A percentile compares a stretch with the other conserved stretches of the same genome.
phyloP scores from a whole-genome alignment of 2,797 vertebrate species.

The Labeo calbasu region DNA sequence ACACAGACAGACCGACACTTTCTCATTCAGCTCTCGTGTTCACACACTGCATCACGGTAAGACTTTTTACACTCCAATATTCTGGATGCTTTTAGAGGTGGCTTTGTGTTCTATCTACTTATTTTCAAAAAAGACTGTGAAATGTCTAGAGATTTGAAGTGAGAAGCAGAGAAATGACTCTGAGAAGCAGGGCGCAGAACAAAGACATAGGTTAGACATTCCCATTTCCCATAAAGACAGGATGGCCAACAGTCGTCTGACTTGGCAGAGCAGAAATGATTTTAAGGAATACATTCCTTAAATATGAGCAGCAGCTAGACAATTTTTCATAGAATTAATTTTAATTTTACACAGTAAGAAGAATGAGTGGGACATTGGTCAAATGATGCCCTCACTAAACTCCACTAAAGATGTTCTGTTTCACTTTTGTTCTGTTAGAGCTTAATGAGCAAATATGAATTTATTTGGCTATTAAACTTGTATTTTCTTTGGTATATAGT shows the following conservation, averaged over 20 bases:
- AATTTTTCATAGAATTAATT: not conserved
- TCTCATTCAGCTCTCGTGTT: constrained; percentile 14
- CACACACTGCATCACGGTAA: constrained; percentile 19
- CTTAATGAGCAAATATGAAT: not conserved
- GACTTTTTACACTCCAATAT: not conserved
- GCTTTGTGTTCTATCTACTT: not conserved
- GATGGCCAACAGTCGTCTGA: constrained; percentile 10
- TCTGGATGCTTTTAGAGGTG: constrained; percentile 1
- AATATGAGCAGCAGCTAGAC: not conserved
- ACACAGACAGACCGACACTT: constrained; percentile 24
- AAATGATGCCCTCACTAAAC: not conserved
- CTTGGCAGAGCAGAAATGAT: not conserved
- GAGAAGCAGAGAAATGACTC: not conserved
- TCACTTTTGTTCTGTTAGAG: not conserved
- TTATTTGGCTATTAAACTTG: not conserved
- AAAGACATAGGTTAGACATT: constrained; percentile 24
- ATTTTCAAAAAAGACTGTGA: constrained; percentile 2
- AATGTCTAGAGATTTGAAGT: not conserved
- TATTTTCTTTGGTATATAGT: constrained; percentile 15
- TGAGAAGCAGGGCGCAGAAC: constrained; percentile 11
- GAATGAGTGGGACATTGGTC: not conserved
- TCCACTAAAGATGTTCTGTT: too few relatives aligned
- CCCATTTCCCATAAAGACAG: constrained; percentile 6
- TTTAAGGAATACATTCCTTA: not conserved
- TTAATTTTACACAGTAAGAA: not conserved